phyloP scores from a whole-genome alignment of 2,888 invertebrate genomes.

The Tachystola acroxantha region DNA sequence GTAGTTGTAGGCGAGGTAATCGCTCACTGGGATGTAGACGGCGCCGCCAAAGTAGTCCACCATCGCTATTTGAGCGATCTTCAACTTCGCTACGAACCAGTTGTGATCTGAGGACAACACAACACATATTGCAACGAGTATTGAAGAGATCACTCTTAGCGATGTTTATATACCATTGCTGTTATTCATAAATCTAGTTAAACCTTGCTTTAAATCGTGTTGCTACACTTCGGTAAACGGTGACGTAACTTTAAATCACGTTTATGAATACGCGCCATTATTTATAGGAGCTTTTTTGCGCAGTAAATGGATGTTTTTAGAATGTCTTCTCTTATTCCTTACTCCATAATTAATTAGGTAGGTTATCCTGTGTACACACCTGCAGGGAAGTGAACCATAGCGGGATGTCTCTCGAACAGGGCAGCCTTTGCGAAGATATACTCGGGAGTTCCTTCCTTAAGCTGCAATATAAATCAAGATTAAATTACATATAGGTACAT shows the following conservation, averaged over 20 bases:
- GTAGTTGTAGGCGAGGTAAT: constrained; percentile 79
- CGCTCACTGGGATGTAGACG: constrained; percentile 79
- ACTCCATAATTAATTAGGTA: too few species aligned
- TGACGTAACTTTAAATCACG: too few species aligned
- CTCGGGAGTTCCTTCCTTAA: constrained; percentile 75
- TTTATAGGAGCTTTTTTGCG: too few species aligned
- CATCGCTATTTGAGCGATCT: constrained; percentile 85
- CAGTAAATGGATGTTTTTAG: too few species aligned
- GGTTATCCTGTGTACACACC: constrained; percentile 70
- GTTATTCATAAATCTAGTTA: too few species aligned
- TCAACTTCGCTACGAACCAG: constrained; percentile 88
- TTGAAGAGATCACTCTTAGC: too few species aligned
- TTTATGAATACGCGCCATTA: too few species aligned
- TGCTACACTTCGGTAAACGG: too few species aligned
- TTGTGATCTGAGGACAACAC: constrained; percentile 82
- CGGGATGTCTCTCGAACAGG: constrained; percentile 84
- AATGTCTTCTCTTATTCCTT: too few species aligned
- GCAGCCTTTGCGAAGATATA: constrained; percentile 78
- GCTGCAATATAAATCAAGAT: constrained; percentile 40
- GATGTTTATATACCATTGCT: too few species aligned
- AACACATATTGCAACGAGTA: too few species aligned
- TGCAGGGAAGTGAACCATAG: constrained; percentile 82
- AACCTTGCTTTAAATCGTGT: too few species aligned
- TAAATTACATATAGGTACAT: constrained; percentile 3
- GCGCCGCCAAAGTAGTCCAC: constrained; percentile 91